Evolutionary conservation across 2,888 invertebrate genomes (phyloP).

Genomic region (Latrodectus hesperus): DNA sequence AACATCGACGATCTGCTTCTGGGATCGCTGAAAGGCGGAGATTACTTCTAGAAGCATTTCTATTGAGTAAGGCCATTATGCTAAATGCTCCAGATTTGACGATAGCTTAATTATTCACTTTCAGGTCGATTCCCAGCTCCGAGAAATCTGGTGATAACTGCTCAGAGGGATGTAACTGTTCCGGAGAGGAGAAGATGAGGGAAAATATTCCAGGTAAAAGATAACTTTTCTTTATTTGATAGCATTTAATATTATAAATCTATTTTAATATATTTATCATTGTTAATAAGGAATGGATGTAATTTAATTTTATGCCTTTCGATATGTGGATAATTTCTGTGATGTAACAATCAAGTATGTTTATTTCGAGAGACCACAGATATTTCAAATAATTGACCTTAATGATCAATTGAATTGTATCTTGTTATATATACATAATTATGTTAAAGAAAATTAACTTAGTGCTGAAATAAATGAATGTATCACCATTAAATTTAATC

Average conservation of each 20-base stretch:
- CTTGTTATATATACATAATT: no score
- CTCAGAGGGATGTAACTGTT: conserved; percentile 60
- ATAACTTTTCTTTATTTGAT: not conserved
- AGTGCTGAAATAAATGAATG: no score
- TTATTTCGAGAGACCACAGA: not conserved
- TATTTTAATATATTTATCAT: not conserved
- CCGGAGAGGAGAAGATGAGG: conserved; percentile 65
- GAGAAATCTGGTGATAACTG: conserved; percentile 64
- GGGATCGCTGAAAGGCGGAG: not conserved
- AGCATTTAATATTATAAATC: not conserved
- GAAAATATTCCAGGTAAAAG: conserved; percentile 63
- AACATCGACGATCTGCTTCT: no score
- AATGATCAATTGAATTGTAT: not conserved
- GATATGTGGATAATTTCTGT: not conserved
- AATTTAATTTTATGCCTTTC: not conserved
- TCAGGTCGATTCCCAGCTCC: conserved; percentile 54
- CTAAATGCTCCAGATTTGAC: conserved; percentile 27
- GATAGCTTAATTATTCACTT: conserved; percentile 46
- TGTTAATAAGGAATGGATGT: not conserved
- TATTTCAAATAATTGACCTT: not conserved
- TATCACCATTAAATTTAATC: no score
- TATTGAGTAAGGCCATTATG: conserved; percentile 24
- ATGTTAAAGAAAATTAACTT: no score
- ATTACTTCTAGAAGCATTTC: conserved; percentile 30
- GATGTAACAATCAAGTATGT: not conserved